Base-by-base conservation (phyloP, 2,797 vertebrate species). In the Pseudochromis fuscus region DNA sequence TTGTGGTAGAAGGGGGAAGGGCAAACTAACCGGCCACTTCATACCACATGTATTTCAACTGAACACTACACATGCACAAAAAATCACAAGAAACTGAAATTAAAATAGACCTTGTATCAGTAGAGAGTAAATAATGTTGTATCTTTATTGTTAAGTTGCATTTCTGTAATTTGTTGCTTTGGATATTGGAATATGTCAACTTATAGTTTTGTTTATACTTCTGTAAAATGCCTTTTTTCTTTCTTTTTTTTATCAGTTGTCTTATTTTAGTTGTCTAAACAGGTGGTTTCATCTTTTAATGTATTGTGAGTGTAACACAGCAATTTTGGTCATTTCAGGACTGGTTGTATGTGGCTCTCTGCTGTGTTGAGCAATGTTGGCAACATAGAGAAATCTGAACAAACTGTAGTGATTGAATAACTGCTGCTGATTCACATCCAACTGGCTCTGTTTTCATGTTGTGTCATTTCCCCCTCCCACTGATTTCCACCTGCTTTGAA, bases 401-500 rank as follows among this genome's bases (percentile, higher is more conserved):
- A 50, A 25, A 38, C 52, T 74, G 52, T 56, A 38, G 49, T 48
- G 63, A 63, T 60, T 70, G 70, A 81, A 73, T 67, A 75, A 60
- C 52, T 15, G 53, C 57, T 72, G 11, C 62, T 63, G 55, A 59
- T 49, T 55, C 61, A 8, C 35, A 56, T 86, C 85, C 77, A 88
- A 25, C 44, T 64, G 73, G 66, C 77, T 78, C 12, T 67, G 70
- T 63, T 66, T 73, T 66, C 63, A 61, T 67, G 30, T 76, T 48
- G 65, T 75, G 49, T 67, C 59, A 53, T 69, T 65, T 78, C 76
- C 80, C 58, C 61, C 70, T 77, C 83, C 68, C 67, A 67, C 72
- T 73, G 79, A 38, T 70, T 77, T 75, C 79, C 78, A 88, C 85
- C 85, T 87, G 85, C 66, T 84, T 84, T 74, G 46, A 73, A 74